Evolutionary conservation across 2,888 invertebrate species (phyloP), one percentile per base, ranked within the genome.

Genomic region (Epiblema foenella): DNA sequence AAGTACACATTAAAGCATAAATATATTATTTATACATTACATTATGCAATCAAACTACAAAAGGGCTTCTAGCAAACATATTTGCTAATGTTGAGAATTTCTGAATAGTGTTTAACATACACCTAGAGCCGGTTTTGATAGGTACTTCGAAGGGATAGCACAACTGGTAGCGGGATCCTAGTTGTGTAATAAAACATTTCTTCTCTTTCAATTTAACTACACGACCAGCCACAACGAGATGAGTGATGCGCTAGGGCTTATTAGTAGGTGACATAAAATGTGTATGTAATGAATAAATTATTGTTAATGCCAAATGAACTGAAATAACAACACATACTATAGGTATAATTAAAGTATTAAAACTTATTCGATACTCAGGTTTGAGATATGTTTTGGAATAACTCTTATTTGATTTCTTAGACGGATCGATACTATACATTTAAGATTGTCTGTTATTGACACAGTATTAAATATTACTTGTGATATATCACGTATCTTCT

Each of bases 401-500:
- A 60, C n/a, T 49, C 42, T 58, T 39, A 18, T 15, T 46, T 24
- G 1, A 15, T 18, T 37, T 33, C 5, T 63, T 33, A 64, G 52
- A 39, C 20, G 52, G 54, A 54, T 39, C 5, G 64, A 54, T 64
- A 64, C 52, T 54, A 52, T 54, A 33, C 33, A 51, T 15, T 33
- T 39, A n/a, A n/a, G n/a, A n/a, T n/a, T n/a, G n/a, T 54, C 18
- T 20, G 39, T 63, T 63, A 62, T 64, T 64, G 33, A 39, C 64
- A 39, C 17, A 37, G n/a, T 39, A 54, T 39, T 64, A 64, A 54
- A 64, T 1, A 64, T 54, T 54, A 64, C 18, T 64, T 64, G 64
- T 64, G 54, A 64, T 64, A 64, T 54, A 64, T 64, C 63, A 64
- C 10, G 37, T 54, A 64, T 64, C 59, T 37, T 17, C 49, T 60